These are phyloP conservation scores for Tortrix viridana DNA, from an alignment of 2,888 invertebrate genomes.

Conservation along the genomic window DNA sequence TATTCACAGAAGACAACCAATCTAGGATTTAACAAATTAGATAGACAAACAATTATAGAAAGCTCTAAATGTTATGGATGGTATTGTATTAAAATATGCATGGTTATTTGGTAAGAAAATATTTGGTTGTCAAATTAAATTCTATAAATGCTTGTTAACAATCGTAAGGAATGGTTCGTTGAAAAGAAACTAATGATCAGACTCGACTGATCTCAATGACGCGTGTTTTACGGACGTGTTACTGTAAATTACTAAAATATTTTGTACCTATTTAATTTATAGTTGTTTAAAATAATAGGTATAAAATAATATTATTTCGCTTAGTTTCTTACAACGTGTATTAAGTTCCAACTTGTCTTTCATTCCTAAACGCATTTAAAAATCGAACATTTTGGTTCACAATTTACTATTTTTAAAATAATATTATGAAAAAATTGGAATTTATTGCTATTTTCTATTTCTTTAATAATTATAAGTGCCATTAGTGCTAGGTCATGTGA, in stretches of 20 bases:
- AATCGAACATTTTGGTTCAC: slow-evolving; percentile 43
- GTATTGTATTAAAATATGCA: neutral
- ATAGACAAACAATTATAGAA: slow-evolving; percentile 10
- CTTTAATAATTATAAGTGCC: slow-evolving; percentile 55
- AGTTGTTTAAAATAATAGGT: slow-evolving; percentile 1
- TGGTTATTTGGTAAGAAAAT: slow-evolving; percentile 15
- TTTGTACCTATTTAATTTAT: slow-evolving; percentile 11
- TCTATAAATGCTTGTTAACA: slow-evolving; percentile 2
- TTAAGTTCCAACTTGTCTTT: slow-evolving; percentile 47
- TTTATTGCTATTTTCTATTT: slow-evolving; percentile 15
- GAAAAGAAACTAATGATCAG: slow-evolving; percentile 20
- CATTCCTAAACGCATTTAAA: slow-evolving; percentile 68
- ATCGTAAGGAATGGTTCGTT: slow-evolving; percentile 7
- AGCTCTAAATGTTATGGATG: slow-evolving; percentile 16
- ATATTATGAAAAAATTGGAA: slow-evolving; percentile 8
- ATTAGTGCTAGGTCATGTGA: slow-evolving; percentile 56
- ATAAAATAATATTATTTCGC: slow-evolving; percentile 3
- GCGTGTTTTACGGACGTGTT: slow-evolving; percentile 13
- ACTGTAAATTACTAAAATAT: slow-evolving; percentile 11
- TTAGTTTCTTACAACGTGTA: slow-evolving; percentile 3
- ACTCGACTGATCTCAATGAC: slow-evolving; percentile 33
- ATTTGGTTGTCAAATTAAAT: neutral
- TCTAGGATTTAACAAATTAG: slow-evolving; percentile 18
- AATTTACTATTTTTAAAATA: slow-evolving; percentile 31
- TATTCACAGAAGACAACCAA: slow-evolving; percentile 18